Conservation (phyloP, 2,888 invertebrate genomes). For the Drosophila borborema region DNA sequence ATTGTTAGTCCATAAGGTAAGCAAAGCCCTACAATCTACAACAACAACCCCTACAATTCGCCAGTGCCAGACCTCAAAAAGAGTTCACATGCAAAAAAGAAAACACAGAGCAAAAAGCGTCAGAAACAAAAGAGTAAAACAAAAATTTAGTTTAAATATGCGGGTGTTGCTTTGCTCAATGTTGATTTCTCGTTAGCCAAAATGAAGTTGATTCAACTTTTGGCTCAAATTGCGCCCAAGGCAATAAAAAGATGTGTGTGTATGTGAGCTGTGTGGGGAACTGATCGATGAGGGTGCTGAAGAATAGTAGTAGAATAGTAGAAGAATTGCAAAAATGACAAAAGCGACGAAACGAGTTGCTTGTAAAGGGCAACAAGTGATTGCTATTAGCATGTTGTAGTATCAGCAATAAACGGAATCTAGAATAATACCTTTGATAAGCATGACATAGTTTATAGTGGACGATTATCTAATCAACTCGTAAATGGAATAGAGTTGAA, state of each 20-base stretch:
- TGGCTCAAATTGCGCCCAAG: slow-evolving; percentile 34
- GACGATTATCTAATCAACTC: background rate
- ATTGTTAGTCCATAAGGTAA: slow-evolving; percentile 84
- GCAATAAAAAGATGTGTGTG: slow-evolving; percentile 10
- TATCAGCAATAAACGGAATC: background rate
- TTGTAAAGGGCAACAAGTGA: background rate
- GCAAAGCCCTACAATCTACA: slow-evolving; percentile 33
- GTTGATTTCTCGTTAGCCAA: slow-evolving; percentile 48
- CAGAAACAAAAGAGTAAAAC: slow-evolving; percentile 13
- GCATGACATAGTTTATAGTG: background rate
- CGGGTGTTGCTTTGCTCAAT: slow-evolving; percentile 57
- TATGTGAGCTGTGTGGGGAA: slow-evolving; percentile 36
- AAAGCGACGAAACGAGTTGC: background rate
- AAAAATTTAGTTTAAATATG: slow-evolving; percentile 48
- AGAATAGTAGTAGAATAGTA: slow-evolving; percentile 1
- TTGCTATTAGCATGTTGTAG: background rate
- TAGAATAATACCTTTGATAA: background rate
- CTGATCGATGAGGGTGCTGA: slow-evolving; percentile 45
- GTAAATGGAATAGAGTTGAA: background rate
- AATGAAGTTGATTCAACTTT: slow-evolving; percentile 55
- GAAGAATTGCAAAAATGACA: slow-evolving; percentile 17
- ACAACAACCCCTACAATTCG: slow-evolving; percentile 27
- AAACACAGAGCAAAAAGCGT: slow-evolving; percentile 19
- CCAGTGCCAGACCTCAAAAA: slow-evolving; percentile 12
- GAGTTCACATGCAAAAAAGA: slow-evolving; percentile 39